Percentiles rank a stretch among this genome's conserved stretches.
Evolutionary conservation across 1,140 invertebrate genomes (phyloP).

Genomic region (Uloborus diversus): DNA sequence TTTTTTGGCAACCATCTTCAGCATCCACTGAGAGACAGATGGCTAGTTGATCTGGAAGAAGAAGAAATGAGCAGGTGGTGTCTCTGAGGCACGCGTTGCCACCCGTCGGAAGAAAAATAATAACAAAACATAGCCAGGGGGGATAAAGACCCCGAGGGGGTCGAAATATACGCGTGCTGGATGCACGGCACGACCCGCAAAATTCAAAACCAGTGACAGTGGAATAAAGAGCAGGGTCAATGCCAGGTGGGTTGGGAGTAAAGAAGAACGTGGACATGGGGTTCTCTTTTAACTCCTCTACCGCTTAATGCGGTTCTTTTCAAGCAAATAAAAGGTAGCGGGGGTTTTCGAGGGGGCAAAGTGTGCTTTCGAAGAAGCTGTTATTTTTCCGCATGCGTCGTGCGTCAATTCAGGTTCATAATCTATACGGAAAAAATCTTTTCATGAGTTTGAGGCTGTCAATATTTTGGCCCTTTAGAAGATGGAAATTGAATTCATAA

Average conservation of each 20-base stretch:
- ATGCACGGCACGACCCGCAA: not conserved
- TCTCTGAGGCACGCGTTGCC: conserved; percentile 27
- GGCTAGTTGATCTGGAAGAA: not conserved
- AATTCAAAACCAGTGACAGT: conserved; percentile 28
- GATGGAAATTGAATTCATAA: no score
- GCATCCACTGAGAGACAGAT: conserved; percentile 38
- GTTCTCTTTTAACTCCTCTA: no score
- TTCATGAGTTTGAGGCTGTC: no score
- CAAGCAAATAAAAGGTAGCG: no score
- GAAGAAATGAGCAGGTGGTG: conserved; percentile 23
- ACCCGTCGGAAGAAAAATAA: conserved; percentile 25
- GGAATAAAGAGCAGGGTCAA: conserved; percentile 19
- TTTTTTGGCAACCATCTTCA: conserved; percentile 22
- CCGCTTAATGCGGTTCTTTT: conserved; percentile 28
- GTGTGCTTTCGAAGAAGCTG: no score
- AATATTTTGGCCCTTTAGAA: no score
- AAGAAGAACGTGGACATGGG: no score
- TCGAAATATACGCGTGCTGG: conserved; percentile 23
- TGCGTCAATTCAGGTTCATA: no score
- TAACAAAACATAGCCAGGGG: no score
- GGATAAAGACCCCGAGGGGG: not conserved
- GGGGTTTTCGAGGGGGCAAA: no score
- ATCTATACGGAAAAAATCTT: no score
- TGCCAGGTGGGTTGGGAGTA: conserved; percentile 28
- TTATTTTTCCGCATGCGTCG: no score